Evolutionary conservation across 2,797 vertebrate species (phyloP).

Genomic region (Morelia viridis): DNA sequence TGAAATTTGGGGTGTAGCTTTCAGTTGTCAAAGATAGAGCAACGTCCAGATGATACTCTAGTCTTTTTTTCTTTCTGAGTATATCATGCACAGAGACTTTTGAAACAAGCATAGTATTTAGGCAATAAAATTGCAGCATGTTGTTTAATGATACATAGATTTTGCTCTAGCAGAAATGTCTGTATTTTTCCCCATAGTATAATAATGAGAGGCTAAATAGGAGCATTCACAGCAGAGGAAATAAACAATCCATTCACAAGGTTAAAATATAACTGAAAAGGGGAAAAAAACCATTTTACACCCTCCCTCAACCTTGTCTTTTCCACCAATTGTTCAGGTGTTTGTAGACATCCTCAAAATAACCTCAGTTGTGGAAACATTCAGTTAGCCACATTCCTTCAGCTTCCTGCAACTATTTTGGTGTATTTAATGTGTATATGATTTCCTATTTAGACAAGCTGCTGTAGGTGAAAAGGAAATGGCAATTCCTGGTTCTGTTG

Average conservation of each 20-base stretch:
- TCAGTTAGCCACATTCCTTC: neutral
- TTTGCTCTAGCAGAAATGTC: neutral
- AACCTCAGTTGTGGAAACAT: slow-evolving; percentile 12
- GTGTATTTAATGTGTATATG: neutral
- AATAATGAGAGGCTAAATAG: neutral
- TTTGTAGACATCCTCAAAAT: slow-evolving; percentile 12
- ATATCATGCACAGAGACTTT: neutral
- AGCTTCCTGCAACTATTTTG: slow-evolving; percentile 16
- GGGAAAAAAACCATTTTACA: neutral
- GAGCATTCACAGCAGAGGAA: neutral
- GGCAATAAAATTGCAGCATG: neutral
- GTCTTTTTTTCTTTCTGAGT: neutral
- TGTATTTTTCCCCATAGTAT: neutral
- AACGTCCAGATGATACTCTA: neutral
- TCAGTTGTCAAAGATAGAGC: neutral
- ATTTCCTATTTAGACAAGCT: slow-evolving; percentile 19
- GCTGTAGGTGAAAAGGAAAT: slow-evolving; percentile 11
- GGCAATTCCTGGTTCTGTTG: neutral
- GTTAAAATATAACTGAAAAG: neutral
- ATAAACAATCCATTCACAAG: slow-evolving; percentile 11
- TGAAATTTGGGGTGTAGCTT: neutral
- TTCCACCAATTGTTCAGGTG: slow-evolving; percentile 40
- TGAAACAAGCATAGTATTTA: neutral
- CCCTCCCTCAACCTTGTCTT: slow-evolving; percentile 1
- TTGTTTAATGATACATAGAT: no score